Base-by-base conservation (phyloP, 1,140 invertebrate species). In the Nasonia longicornis region DNA sequence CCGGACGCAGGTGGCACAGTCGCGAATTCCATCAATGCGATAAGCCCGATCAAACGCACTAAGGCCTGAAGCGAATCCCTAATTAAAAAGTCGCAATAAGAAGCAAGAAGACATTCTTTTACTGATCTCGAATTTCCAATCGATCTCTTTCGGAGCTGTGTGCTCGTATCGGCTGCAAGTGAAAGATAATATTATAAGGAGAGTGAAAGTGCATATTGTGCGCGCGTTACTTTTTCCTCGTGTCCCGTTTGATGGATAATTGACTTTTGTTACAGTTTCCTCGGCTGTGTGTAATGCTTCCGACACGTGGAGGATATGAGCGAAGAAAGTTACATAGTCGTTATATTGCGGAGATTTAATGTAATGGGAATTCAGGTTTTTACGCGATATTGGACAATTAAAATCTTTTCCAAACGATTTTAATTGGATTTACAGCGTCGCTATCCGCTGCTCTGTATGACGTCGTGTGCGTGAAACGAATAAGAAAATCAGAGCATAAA, bases 211-310 rank as follows among this genome's bases (percentile, higher is more conserved):
- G 20, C 29, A 1, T 42, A 42, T 42, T 42, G 45, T 35, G 10
- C 10, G 22, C 11, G 63, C 10, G 42, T 69, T 26, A 29, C 76
- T 58, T 69, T 63, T 71, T 71, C 16, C 77, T 11, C 16, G 14
- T 42, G 45, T 16, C 7, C 45, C 0, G n/a, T 45, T 70, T 3
- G 10, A 42, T 16, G 29, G 29, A 38, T 63, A 79, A 71, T 71
- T 72, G 48, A 71, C 70, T 79, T 63, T 63, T n/a, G 67, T 58
- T 79, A 71, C 63, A 52, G n/a, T 78, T 70, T 48, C 14, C 22
- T 31, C 66, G 66, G 3, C 26, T 2, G 26, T n/a, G 52, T 58
- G 16, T 58, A 58, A 58, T 4, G 52, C 52, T 58, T 58, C 52
- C 52, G 52, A 16, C 45, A 48, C 45, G 16, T 2, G 20, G 20